phyloP scores from a whole-genome alignment of 2,888 invertebrate genomes.

The Brachypterus glaber region DNA sequence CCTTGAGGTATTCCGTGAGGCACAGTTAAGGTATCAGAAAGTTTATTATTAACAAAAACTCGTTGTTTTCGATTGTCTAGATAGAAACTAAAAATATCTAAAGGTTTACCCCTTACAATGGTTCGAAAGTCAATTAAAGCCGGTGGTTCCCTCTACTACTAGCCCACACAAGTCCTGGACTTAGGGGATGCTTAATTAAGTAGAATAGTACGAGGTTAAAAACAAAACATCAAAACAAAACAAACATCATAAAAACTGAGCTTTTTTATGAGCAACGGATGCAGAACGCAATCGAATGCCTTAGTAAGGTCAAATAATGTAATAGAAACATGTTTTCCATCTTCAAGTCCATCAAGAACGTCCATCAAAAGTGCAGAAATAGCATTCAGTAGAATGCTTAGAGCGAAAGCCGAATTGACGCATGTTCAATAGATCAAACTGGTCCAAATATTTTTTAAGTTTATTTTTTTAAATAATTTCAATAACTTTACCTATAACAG shows the following conservation, averaged over 20 bases:
- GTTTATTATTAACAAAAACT: neutral
- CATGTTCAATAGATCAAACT: no score
- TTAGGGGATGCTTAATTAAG: no score
- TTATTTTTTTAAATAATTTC: no score
- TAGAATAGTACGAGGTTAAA: no score
- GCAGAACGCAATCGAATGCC: slow-evolving; percentile 2
- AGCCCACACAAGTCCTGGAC: no score
- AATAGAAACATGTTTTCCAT: neutral
- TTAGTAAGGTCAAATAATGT: slow-evolving; percentile 4
- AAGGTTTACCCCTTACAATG: slow-evolving; percentile 3
- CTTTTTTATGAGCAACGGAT: neutral
- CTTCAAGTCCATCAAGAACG: no score
- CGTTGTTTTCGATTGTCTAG: slow-evolving; percentile 1
- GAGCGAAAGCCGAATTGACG: neutral
- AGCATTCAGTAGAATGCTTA: neutral
- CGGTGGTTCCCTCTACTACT: no score
- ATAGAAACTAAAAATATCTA: neutral
- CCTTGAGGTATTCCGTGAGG: neutral
- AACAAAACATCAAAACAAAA: no score
- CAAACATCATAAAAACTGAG: neutral
- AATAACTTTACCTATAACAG: slow-evolving; percentile 4
- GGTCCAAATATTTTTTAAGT: no score
- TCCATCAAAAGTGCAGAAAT: neutral
- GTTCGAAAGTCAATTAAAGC: no score
- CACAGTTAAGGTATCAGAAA: neutral